phyloP scores from a whole-genome alignment of 2,797 vertebrate genomes.

The Tenualosa thibaudeaui region DNA sequence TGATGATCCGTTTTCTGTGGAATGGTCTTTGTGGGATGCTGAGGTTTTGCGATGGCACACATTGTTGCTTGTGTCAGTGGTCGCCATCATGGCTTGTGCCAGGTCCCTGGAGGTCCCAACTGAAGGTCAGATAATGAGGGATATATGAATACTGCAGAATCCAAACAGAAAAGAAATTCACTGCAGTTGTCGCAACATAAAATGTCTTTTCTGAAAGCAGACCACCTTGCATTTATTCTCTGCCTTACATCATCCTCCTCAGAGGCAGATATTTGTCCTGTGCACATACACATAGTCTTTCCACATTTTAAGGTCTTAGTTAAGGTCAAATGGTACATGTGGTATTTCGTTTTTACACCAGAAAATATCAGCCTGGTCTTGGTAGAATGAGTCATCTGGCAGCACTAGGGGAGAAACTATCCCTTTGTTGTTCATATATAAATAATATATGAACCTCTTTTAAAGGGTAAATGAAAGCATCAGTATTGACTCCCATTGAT shows the following conservation, averaged over 20 bases:
- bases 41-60: constrained; percentile 50
- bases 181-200: background rate
- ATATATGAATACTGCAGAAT: background rate
- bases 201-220: background rate
- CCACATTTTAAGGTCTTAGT: background rate
- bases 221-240: background rate
- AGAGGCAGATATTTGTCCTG: background rate
- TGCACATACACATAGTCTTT: background rate
- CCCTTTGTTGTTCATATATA: background rate
- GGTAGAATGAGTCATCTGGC: background rate
- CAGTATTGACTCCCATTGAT: too few species aligned
- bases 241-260: background rate
- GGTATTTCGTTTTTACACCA: too few species aligned
- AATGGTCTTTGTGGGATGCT: constrained; percentile 39
- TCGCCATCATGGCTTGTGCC: constrained; percentile 68
- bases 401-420: background rate
- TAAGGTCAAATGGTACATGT: too few species aligned
- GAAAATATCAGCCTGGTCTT: background rate
- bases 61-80: constrained; percentile 48
- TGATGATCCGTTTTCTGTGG: constrained; percentile 37
- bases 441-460: background rate
- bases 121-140: constrained; percentile 2
- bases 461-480: too few species aligned
- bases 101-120: background rate
- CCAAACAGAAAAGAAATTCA: background rate